Base-by-base conservation (phyloP, 1,140 invertebrate genomes). In the Bombus picipes region DNA sequence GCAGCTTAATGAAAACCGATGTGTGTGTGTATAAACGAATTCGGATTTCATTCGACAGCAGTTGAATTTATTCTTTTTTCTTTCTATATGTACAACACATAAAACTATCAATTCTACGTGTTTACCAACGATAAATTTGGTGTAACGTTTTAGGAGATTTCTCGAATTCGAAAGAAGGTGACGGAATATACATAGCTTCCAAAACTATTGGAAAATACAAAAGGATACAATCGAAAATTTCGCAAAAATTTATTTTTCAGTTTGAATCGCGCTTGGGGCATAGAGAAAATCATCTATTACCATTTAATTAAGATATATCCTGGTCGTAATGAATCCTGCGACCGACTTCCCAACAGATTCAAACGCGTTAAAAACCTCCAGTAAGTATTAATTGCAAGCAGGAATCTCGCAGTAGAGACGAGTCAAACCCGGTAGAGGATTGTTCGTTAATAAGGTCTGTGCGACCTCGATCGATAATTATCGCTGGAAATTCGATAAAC, bases 401-500 rank as follows among this genome's bases (percentile, higher is more conserved):
- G 22, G 37, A 70, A 28, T 13, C 39, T n/a, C 15, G 25, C 74
- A 34, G 8, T 6, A 28, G 9, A 8, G 74, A 57, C 71, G 28
- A 62, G 68, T 68, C 4, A 39, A 18, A 13, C 12, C 4, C n/a
- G 43, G 2, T 1, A 10, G 37, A 9, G 59, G 39, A 68, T 78
- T 77, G 34, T 83, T 57, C 65, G 4, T 78, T 68, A 70, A 83
- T 57, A 83, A 70, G 65, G 65, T 10, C 53, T 47, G 81, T 62
- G 53, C 57, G 25, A 25, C 25, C 8, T 25, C 0, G 34, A 43
- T 83, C 74, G 65, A 83, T 83, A 77, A 83, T 83, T 70, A 83
- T 78, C 43, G 81, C 65, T 12, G 81, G 65, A 70, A 83, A 78
- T 83, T 83, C 75, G 65, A 83, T 83, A 83, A 78, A 83, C 81